These are phyloP conservation scores for Laspeyria flexula DNA, from an alignment of 2,888 invertebrate genomes.

Conservation along the genomic window DNA sequence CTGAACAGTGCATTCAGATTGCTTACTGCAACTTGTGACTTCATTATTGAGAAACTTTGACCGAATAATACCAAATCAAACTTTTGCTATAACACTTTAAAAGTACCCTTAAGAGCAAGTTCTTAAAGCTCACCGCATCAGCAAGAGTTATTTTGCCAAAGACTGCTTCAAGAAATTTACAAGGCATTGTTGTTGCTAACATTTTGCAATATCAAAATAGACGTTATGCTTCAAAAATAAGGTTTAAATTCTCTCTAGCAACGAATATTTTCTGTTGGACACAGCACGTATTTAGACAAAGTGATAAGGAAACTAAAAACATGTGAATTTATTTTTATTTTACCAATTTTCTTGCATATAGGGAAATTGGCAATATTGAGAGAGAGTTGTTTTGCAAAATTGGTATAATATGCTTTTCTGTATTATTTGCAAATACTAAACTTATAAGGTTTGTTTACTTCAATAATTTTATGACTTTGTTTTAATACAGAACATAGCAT, in stretches of 20 bases:
- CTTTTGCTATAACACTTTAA: not conserved
- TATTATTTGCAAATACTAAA: not conserved
- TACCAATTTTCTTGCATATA: constrained; percentile 17
- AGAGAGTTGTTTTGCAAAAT: not conserved
- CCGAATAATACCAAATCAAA: constrained; percentile 5
- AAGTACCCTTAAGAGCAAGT: accelerated
- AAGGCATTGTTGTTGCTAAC: constrained; percentile 19
- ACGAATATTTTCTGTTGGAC: constrained; percentile 11
- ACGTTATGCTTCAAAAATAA: not conserved
- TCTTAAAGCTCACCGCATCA: not conserved
- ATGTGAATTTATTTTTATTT: constrained; percentile 28
- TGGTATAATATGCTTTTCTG: not conserved
- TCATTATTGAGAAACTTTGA: constrained; percentile 49
- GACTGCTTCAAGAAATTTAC: constrained; percentile 22
- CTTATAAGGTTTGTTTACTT: not conserved
- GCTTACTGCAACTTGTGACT: constrained; percentile 49
- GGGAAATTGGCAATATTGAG: not conserved
- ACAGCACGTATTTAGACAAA: constrained; percentile 19
- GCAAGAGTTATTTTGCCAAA: constrained; percentile 4
- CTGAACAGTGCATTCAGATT: constrained; percentile 39
- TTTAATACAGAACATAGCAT: too few relatives aligned
- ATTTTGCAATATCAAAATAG: constrained; percentile 3
- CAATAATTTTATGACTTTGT: not conserved
- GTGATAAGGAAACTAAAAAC: constrained; percentile 21
- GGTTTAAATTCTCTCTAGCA: not conserved